phyloP scores from a whole-genome alignment of 2,797 vertebrate species.

The Chrysolophus pictus region DNA sequence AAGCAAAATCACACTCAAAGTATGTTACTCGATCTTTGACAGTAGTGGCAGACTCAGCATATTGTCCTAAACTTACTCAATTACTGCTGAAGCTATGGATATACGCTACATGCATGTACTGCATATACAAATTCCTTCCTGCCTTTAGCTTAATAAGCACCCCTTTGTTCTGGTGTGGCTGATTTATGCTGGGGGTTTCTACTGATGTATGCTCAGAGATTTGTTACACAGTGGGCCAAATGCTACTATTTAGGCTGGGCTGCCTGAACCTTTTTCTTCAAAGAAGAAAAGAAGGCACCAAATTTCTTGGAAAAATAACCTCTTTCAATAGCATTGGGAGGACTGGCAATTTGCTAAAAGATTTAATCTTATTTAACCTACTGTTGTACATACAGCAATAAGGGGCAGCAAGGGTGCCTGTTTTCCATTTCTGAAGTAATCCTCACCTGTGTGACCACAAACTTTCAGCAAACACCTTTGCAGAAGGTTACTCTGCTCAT shows the following conservation, averaged over 20 bases:
- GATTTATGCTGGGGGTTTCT: background rate
- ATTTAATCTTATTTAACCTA: background rate
- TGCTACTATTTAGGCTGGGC: background rate
- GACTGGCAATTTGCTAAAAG: background rate
- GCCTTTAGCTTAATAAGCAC: background rate
- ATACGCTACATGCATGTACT: background rate
- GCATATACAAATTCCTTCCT: background rate
- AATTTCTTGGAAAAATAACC: background rate
- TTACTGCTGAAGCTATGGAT: background rate
- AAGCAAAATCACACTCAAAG: background rate
- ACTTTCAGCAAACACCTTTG: conserved; percentile 14
- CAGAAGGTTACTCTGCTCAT: background rate
- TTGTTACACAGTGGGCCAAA: background rate
- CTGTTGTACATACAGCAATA: background rate
- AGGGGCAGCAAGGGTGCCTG: rapidly evolving
- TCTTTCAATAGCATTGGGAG: background rate
- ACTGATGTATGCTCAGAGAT: background rate
- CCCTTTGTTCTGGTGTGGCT: background rate
- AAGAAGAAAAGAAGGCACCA: background rate
- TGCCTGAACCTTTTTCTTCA: background rate
- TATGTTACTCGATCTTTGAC: rapidly evolving
- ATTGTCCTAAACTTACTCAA: background rate
- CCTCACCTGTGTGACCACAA: background rate
- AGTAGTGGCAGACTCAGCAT: background rate
- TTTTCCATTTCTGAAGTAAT: background rate